Conservation (phyloP, 1,140 invertebrate genomes). For the Charaxes varanes region DNA sequence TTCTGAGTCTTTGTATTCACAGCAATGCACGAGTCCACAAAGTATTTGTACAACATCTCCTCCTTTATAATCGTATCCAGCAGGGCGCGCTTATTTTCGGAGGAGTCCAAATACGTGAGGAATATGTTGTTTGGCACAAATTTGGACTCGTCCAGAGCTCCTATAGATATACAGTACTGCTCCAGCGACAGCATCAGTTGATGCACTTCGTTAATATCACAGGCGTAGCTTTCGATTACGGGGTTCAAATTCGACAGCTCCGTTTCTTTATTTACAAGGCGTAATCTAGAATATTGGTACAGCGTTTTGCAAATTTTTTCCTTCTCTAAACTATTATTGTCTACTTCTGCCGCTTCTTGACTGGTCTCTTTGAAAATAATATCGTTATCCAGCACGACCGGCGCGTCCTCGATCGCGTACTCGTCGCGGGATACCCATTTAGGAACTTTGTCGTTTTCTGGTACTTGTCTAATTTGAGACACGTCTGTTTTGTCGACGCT, state of each 20-base stretch:
- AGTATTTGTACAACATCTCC: constrained; percentile 64
- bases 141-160: constrained; percentile 51
- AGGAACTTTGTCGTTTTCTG: constrained; percentile 29
- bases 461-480: constrained; percentile 12
- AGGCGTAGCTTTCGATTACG: constrained; percentile 51
- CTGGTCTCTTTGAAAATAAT: constrained; percentile 67
- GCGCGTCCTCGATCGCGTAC: constrained; percentile 27
- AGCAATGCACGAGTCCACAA: constrained; percentile 65
- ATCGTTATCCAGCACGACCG: constrained; percentile 35
- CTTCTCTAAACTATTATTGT: constrained; percentile 48
- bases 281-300: constrained; percentile 65
- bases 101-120: constrained; percentile 51
- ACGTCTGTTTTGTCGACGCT: constrained; percentile 41
- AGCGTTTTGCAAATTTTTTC: constrained; percentile 51
- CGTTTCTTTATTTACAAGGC: constrained; percentile 51
- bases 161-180: constrained; percentile 52
- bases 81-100: constrained; percentile 32
- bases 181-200: constrained; percentile 57
- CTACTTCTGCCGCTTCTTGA: constrained; percentile 54
- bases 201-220: constrained; percentile 65
- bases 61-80: constrained; percentile 55
- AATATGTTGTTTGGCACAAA: constrained; percentile 62
- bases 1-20: constrained; percentile 61
- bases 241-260: constrained; percentile 59
- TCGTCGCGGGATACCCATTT: constrained; percentile 37